phyloP scores from a whole-genome alignment of 2,888 invertebrate genomes.

The Volucella inanis region DNA sequence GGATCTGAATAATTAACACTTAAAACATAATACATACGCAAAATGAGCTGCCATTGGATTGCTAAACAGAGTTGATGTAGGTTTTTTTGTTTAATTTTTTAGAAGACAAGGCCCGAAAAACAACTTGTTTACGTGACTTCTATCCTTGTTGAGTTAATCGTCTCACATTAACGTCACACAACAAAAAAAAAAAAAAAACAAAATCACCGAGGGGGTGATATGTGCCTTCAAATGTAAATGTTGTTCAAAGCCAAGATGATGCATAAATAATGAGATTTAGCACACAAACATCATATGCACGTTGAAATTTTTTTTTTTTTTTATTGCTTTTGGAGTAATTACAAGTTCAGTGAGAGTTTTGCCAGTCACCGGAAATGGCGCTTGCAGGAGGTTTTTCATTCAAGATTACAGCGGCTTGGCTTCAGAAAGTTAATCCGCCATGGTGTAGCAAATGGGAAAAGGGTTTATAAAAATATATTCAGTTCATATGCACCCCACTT shows the following conservation, averaged over 20 bases:
- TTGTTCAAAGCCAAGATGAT: background rate
- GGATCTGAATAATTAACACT: constrained; percentile 51
- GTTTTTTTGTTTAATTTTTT: background rate
- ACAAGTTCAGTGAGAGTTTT: background rate
- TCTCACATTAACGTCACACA: background rate
- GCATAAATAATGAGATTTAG: background rate
- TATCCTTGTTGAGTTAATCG: background rate
- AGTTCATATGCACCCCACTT: too few species aligned
- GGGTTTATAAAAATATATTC: too few species aligned
- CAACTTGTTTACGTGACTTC: constrained; percentile 47
- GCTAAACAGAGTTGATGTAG: background rate
- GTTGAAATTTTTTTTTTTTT: background rate
- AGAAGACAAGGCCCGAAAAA: background rate
- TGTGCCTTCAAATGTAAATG: constrained; percentile 1
- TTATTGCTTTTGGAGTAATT: background rate
- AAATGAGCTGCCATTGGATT: background rate
- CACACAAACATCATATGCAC: too few species aligned
- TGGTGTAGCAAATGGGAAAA: too few species aligned
- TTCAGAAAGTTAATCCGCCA: too few species aligned
- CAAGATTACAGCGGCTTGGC: too few species aligned
- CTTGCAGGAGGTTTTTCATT: too few species aligned
- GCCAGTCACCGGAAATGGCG: too few species aligned
- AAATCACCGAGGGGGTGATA: background rate
- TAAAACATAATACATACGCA: constrained; percentile 10
- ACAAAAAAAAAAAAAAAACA: too few species aligned